Percentiles rank a stretch among this genome's conserved stretches.
phyloP scores from a whole-genome alignment of 1,140 invertebrate genomes.

The Chrysoperla carnea region DNA sequence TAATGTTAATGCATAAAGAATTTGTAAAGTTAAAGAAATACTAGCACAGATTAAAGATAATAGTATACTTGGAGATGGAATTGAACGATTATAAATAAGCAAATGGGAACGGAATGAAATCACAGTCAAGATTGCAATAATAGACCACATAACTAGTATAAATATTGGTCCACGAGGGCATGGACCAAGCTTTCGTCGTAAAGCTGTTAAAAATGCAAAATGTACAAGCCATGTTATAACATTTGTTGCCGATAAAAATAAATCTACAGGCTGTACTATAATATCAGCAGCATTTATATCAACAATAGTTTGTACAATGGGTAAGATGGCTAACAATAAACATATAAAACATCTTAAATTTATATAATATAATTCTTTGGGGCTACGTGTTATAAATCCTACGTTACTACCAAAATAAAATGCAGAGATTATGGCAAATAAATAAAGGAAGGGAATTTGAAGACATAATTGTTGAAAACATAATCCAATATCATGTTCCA shows the following conservation, averaged over 20 bases:
- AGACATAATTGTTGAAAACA: conserved; percentile 68
- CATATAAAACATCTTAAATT: conserved; percentile 39
- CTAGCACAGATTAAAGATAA: conserved; percentile 24
- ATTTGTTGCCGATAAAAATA: conserved; percentile 45
- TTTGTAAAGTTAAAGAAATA: conserved; percentile 30
- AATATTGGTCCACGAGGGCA: conserved; percentile 53
- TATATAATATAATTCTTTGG: conserved; percentile 36
- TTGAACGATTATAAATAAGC: conserved; percentile 11
- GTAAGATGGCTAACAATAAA: conserved; percentile 39
- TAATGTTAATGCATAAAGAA: conserved; percentile 40
- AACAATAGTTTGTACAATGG: conserved; percentile 41
- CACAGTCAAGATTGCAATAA: conserved; percentile 38
- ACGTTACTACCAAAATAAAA: conserved; percentile 53
- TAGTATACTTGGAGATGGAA: conserved; percentile 20
- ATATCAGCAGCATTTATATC: conserved; percentile 17
- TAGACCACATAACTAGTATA: conserved; percentile 43
- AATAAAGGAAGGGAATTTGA: conserved; percentile 45
- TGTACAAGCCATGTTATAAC: conserved; percentile 63
- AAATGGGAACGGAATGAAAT: conserved; percentile 29
- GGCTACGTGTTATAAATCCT: conserved; percentile 32
- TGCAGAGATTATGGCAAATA: conserved; percentile 52
- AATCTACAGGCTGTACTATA: conserved; percentile 36
- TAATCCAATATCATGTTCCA: conserved; percentile 50
- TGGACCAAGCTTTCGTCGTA: conserved; percentile 38
- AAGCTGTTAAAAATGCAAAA: conserved; percentile 47